Base-by-base conservation (phyloP, 2,797 vertebrate genomes). In the Lindbergichthys nudifrons region DNA sequence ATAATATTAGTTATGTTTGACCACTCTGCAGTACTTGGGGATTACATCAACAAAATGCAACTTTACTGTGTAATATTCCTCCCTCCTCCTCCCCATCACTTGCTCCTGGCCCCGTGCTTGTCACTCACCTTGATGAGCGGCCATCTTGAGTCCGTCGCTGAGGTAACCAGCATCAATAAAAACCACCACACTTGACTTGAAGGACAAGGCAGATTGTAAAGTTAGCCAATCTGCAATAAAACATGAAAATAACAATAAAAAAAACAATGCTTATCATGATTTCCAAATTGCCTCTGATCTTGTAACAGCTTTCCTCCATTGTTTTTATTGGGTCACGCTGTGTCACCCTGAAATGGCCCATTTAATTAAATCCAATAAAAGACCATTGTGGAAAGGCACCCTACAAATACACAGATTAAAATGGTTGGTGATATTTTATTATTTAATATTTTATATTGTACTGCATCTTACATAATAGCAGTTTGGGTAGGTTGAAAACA, bases 51-150 rank as follows among this genome's bases (percentile, higher is more conserved):
- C 47, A 60, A 4, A 3, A 53, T 13, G 10, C 39, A 30, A 5
- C 30, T 59, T 30, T 14, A 11, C 26, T 43, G 45, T 43, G 16
- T 52, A 13, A 41, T 18, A 10, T 52, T 59, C 23, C 12, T 47
- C 26, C 13, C 1, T 14, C 43, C 5, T 64, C 41, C 36, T 46
- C 39, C 59, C 3, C 58, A 14, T 57, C 36, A 32, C 5, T 3
- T 16, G 39, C 30, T 58, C 12, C 18, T 7, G 36, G 21, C 23
- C 18, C 14, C 9, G 7, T 1, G 5, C 54, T 41, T 47, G 53
- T 62, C 48, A 42, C 23, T 51, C 50, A 50, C 14, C 48, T 42
- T 15, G 59, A 56, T 39, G 57, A 66, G 45, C 36, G 46, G 45
- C 45, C 23, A 52, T 30, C 42, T 46, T 36, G 32, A 21, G 48